Percentiles rank a stretch among this genome's conserved stretches.
phyloP scores from a whole-genome alignment of 2,888 invertebrate species.

The Listrodromus nycthemerus region DNA sequence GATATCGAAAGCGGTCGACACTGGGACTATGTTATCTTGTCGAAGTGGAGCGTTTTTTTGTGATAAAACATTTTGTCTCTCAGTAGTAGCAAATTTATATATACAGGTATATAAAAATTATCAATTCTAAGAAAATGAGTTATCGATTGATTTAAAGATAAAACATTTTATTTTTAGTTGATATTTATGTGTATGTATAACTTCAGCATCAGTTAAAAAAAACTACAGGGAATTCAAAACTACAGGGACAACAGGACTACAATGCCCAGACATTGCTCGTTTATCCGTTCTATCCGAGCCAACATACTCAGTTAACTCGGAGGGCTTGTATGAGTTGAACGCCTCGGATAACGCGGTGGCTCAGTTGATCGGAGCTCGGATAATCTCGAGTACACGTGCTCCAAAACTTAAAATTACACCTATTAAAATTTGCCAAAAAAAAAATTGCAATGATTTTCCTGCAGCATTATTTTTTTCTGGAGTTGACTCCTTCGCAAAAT shows the following conservation, averaged over 20 bases:
- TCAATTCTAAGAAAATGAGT: too few relatives aligned
- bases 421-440: neutral
- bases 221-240: neutral
- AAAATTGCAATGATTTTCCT: neutral
- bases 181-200: neutral
- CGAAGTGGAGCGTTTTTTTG: neutral
- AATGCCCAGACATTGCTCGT: too few relatives aligned
- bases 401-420: neutral
- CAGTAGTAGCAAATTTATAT: neutral
- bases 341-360: too few relatives aligned
- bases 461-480: neutral
- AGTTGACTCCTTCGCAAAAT: neutral
- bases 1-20: neutral
- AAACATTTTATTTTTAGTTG: neutral
- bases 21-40: neutral
- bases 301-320: too few relatives aligned
- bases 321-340: too few relatives aligned
- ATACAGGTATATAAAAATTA: too few relatives aligned
- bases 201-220: neutral
- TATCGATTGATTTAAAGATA: neutral
- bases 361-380: too few relatives aligned
- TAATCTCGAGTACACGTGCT: too few relatives aligned
- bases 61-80: neutral
- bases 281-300: too few relatives aligned
- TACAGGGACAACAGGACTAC: too few relatives aligned